Evolutionary conservation across 2,888 invertebrate species (phyloP).

Genomic region (Drepanosiphum platanoidis): DNA sequence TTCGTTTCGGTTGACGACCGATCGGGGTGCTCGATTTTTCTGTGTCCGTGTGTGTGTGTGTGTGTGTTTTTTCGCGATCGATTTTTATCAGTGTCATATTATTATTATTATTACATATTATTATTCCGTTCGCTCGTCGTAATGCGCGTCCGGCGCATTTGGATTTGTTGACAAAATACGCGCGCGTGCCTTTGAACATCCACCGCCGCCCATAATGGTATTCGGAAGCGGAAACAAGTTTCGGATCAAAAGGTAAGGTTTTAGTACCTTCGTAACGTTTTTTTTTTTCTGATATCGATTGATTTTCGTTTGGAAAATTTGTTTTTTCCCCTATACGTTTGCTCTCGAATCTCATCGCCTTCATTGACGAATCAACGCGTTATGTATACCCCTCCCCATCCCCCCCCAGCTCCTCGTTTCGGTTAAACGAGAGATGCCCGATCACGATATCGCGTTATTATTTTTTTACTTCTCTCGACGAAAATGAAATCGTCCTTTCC

Average conservation of each 20-base stretch:
- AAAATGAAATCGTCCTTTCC: too few relatives aligned
- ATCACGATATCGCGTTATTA: too few relatives aligned
- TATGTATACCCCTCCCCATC: too few relatives aligned
- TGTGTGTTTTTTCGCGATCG: neutral
- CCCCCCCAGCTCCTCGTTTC: too few relatives aligned
- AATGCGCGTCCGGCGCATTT: conserved; percentile 8
- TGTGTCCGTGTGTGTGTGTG: neutral
- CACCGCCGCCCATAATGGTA: conserved; percentile 64
- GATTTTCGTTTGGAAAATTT: too few relatives aligned
- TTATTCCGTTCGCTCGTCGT: neutral
- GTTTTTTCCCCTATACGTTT: too few relatives aligned
- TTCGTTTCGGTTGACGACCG: neutral
- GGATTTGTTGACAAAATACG: neutral
- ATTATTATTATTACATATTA: neutral
- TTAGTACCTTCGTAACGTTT: too few relatives aligned
- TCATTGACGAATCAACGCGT: too few relatives aligned
- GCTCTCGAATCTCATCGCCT: too few relatives aligned
- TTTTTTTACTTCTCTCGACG: too few relatives aligned
- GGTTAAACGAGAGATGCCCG: too few relatives aligned
- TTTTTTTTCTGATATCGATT: too few relatives aligned
- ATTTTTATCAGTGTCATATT: neutral
- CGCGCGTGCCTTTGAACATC: neutral
- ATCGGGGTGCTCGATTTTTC: neutral
- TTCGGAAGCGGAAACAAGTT: conserved; percentile 67
- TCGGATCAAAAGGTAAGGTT: conserved; percentile 66